Percentiles rank a stretch among this genome's conserved stretches.
Evolutionary conservation across 2,113 vertebrate species (phyloP).

Genomic region (Columba livia): DNA sequence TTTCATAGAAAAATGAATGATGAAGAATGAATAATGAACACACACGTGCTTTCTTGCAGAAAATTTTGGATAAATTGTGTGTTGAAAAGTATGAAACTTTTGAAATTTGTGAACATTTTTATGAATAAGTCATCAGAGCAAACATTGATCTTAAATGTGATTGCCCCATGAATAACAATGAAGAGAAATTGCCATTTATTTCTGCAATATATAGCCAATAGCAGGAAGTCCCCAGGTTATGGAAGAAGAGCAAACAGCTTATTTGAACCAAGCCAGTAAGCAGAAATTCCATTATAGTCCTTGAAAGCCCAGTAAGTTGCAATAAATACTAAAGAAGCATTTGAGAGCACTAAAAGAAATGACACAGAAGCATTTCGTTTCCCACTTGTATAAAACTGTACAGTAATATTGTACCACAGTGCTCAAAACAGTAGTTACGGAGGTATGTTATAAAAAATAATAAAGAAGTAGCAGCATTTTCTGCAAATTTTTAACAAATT

Average conservation of each 20-base stretch:
- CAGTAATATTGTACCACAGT: not conserved
- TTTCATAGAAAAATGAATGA: not conserved
- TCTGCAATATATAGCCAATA: not conserved
- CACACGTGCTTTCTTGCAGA: not conserved
- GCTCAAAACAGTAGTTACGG: not conserved
- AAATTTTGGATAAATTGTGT: not conserved
- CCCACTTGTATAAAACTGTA: not conserved
- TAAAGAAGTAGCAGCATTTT: not conserved
- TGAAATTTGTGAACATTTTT: not conserved
- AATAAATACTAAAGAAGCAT: not conserved
- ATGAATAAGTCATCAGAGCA: constrained; percentile 12
- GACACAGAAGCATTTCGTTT: not conserved
- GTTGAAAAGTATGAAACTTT: not conserved
- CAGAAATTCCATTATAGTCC: not conserved
- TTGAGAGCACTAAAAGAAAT: not conserved
- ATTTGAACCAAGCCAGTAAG: not conserved
- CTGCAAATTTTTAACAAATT: not conserved
- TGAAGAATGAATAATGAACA: not conserved
- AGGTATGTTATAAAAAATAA: not conserved
- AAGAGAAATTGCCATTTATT: constrained; percentile 14
- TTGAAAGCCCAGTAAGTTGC: constrained; percentile 7
- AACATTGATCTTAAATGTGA: not conserved
- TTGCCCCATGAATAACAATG: constrained; percentile 18
- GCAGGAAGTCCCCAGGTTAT: not conserved
- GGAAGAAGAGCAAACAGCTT: not conserved